Percentiles rank a stretch among this genome's conserved stretches.
These are phyloP conservation scores for Prosapia bicincta DNA, from an alignment of 2,888 invertebrate genomes.

Conservation along the genomic window DNA sequence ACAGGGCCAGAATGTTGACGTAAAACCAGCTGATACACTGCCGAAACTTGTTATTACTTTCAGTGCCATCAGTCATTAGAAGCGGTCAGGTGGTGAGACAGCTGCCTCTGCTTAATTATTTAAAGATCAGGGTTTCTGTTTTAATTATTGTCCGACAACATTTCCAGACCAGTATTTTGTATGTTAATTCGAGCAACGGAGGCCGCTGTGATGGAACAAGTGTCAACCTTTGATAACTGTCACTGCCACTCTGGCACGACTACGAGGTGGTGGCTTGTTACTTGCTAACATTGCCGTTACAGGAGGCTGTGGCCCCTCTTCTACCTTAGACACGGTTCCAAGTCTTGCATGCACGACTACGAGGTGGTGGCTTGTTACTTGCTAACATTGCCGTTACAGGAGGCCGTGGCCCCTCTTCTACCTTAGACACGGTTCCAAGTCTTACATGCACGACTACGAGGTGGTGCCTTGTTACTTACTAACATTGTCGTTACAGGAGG, in stretches of 20 bases:
- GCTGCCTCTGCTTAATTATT: neutral
- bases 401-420: too few species aligned
- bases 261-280: neutral
- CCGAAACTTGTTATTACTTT: neutral
- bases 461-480: too few species aligned
- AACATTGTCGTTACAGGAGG: too few species aligned
- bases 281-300: neutral
- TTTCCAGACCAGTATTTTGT: neutral
- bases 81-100: neutral
- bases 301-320: neutral
- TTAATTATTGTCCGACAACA: neutral
- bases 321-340: neutral
- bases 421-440: too few species aligned
- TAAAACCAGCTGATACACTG: neutral
- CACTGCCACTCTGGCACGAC: neutral
- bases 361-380: too few species aligned
- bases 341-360: too few species aligned
- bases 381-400: too few species aligned
- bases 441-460: too few species aligned
- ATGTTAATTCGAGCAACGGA: neutral
- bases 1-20: neutral
- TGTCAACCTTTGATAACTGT: neutral
- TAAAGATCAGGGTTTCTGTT: neutral
- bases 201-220: neutral
- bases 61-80: neutral